These are phyloP conservation scores for Propithecus deckenii DNA, from an alignment of 2,797 vertebrate species.

Conservation along the genomic window DNA sequence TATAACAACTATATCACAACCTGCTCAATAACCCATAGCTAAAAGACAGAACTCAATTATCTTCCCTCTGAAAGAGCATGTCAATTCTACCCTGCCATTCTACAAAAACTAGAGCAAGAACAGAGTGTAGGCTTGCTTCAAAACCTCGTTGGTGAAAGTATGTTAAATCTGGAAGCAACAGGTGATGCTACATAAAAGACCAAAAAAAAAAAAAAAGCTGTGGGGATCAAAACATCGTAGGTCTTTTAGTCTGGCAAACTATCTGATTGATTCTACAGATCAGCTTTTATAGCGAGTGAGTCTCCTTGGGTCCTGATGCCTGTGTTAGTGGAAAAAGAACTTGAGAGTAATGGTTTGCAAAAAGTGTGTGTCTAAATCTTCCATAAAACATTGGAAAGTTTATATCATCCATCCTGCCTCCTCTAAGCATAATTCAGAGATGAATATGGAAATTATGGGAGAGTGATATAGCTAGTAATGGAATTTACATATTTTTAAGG, in stretches of 20 bases:
- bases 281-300: background rate
- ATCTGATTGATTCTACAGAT: background rate
- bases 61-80: background rate
- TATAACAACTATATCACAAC: background rate
- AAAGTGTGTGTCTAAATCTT: background rate
- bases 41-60: slow-evolving; percentile 29
- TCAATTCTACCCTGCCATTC: background rate
- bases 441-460: slow-evolving; percentile 50
- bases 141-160: background rate
- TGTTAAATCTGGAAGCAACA: background rate
- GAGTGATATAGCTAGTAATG: slow-evolving; percentile 44
- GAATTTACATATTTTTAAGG: slow-evolving; percentile 71
- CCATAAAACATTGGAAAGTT: background rate
- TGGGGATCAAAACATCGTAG: background rate
- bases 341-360: background rate
- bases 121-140: background rate
- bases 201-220: background rate
- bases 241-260: background rate
- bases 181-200: background rate
- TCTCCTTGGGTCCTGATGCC: background rate
- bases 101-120: background rate
- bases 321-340: background rate
- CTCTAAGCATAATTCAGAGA: slow-evolving; percentile 55
- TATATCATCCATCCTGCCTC: slow-evolving; percentile 44
- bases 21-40: background rate